These are phyloP conservation scores for Lepidurus arcticus DNA, from an alignment of 1,140 invertebrate species.

Conservation along the genomic window DNA sequence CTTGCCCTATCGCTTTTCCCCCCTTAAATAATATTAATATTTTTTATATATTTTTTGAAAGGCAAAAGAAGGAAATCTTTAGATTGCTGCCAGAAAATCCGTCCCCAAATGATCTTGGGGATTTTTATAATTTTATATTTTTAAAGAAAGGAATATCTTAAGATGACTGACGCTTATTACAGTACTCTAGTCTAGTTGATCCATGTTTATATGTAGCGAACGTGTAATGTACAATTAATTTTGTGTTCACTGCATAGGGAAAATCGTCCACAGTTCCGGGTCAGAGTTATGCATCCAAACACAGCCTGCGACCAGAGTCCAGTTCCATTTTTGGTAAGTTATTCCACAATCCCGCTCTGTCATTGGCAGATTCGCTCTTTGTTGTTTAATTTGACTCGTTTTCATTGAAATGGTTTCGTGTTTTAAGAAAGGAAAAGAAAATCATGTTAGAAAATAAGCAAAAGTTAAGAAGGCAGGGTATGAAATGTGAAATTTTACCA, in stretches of 20 bases:
- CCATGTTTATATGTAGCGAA: conserved; percentile 1
- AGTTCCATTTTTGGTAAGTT: conserved; percentile 79
- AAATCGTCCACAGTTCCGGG: conserved; percentile 56
- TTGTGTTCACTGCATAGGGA: conserved; percentile 60
- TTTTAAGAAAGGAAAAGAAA: background rate
- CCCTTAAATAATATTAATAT: conserved; percentile 20
- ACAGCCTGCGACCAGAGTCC: conserved; percentile 67
- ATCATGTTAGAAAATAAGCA: no score
- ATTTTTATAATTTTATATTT: no score
- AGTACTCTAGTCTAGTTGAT: background rate
- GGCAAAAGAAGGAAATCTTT: background rate
- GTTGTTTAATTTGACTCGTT: background rate
- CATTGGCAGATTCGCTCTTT: background rate
- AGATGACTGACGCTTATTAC: no score
- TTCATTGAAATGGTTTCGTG: background rate
- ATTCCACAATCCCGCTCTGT: background rate
- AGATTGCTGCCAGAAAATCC: no score
- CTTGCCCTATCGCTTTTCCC: background rate
- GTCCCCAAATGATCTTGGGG: no score
- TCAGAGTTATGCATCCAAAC: conserved; percentile 64
- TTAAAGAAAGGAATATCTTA: no score
- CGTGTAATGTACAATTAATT: background rate
- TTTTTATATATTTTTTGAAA: background rate
- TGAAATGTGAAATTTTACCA: background rate
- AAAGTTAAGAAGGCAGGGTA: no score